Base-by-base conservation (phyloP, 1,140 invertebrate species). In the Cataglyphis hispanica region DNA sequence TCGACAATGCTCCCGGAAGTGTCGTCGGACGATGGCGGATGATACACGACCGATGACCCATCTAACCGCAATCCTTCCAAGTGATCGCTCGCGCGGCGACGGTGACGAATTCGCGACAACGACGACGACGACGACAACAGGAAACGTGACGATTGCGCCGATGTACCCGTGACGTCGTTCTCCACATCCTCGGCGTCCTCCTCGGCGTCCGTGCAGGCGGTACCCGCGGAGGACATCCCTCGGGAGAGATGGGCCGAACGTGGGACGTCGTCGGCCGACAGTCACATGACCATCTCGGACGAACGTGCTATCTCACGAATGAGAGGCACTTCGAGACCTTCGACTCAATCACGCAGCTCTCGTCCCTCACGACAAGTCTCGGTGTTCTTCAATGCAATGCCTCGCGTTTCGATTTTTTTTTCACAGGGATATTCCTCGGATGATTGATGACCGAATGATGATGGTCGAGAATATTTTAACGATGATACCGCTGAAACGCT, bases 161-260 rank as follows among this genome's bases (percentile, higher is more conserved):
- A 72, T 74, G 43, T 53, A 86, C 85, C 86, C 80, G 86, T 88
- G 86, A 91, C 87, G 84, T 92, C 91, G 90, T 91, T 94, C 89
- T 95, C 94, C 93, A 94, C 94, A 95, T 94, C 94, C 92, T 95
- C 94, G 90, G 92, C 88, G 87, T 95, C 93, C 92, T 95, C 94
- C 91, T 94, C 93, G 85, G 92, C 92, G 90, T 93, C 90, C 77
- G 89, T 91, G 86, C 89, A 90, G 70, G 85, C 91, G 76, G 84
- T 90, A 85, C 85, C 87, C 75, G 89, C 86, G 85, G 89, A 93
- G 92, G 90, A 93, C 94, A 93, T 94, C 64, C 87, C 91, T 91
- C 86, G 77, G 16, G 61, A 70, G 64, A 87, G 70, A 72, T 40
- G 64, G 34, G 46, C 72, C 61, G 58, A 31, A 72, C 27, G 25